Conservation (phyloP, 2,888 invertebrate genomes). For the Galerucella nymphaeae region DNA sequence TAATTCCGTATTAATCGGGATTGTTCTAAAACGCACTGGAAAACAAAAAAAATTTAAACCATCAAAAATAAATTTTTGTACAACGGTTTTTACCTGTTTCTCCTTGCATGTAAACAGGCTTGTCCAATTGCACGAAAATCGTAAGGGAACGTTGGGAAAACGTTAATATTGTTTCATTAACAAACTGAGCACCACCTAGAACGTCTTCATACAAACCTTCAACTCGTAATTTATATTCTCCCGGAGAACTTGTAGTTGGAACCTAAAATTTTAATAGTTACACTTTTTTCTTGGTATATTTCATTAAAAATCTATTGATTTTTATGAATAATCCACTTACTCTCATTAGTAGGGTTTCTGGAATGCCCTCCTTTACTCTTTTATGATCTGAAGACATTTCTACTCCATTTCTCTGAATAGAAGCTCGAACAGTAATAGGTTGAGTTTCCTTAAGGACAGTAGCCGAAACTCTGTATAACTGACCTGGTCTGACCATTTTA, state of each 20-base stretch:
- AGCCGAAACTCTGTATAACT: constrained; percentile 89
- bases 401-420: constrained; percentile 90
- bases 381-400: constrained; percentile 87
- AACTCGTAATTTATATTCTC: constrained; percentile 79
- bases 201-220: constrained; percentile 75
- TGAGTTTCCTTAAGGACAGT: constrained; percentile 82
- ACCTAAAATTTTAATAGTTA: constrained; percentile 67
- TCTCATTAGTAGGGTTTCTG: constrained; percentile 89
- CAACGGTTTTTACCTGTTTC: constrained; percentile 73
- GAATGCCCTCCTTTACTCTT: constrained; percentile 85
- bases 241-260: constrained; percentile 84
- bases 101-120: constrained; percentile 94
- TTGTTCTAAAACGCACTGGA: constrained; percentile 86
- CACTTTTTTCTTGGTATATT: not conserved
- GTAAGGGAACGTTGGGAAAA: constrained; percentile 95
- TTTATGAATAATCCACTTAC: constrained; percentile 65
- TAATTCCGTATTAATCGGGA: constrained; percentile 92
- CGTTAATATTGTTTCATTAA: constrained; percentile 85
- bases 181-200: constrained; percentile 88
- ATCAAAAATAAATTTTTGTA: not conserved
- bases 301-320: no score
- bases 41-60: constrained; percentile 40
- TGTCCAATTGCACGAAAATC: constrained; percentile 94
- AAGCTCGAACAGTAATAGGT: constrained; percentile 86
- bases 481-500: constrained; percentile 89